Evolutionary conservation across 35 echinoderm and acorn worm species (phyloP).

Genomic region (Apostichopus californicus): DNA sequence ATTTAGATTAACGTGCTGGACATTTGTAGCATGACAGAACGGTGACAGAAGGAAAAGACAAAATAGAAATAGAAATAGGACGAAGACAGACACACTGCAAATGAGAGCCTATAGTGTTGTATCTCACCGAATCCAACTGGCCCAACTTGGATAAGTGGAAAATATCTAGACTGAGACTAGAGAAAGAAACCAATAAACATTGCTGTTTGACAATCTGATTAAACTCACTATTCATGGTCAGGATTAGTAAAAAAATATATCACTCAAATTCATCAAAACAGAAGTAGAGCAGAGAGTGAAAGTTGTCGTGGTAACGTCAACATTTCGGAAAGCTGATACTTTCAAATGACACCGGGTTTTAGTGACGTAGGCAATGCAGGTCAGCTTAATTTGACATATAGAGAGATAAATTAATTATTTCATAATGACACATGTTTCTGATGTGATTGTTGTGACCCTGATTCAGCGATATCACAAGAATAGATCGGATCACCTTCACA

Average conservation of each 20-base stretch:
- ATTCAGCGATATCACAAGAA: no score
- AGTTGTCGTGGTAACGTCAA: no score
- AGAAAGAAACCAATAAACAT: slow-evolving; percentile 29
- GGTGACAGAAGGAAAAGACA: background rate
- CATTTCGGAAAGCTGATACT: background rate
- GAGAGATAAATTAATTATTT: no score
- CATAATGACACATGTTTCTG: no score
- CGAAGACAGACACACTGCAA: background rate
- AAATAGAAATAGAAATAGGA: background rate
- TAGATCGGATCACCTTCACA: no score
- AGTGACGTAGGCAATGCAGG: no score
- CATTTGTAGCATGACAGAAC: background rate
- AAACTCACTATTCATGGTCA: background rate
- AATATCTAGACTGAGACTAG: slow-evolving; percentile 88
- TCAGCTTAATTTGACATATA: no score
- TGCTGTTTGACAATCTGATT: background rate
- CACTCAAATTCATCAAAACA: no score
- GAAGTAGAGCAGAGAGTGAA: no score
- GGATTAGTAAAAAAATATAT: background rate
- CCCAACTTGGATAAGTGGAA: slow-evolving; percentile 76
- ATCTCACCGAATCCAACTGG: slow-evolving; percentile 86
- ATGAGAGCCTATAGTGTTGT: background rate
- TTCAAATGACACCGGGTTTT: background rate
- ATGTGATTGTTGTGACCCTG: no score
- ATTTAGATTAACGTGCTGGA: no score